These are phyloP conservation scores for Myiozetetes cayanensis DNA, from an alignment of 2,113 vertebrate genomes.

Conservation along the genomic window DNA sequence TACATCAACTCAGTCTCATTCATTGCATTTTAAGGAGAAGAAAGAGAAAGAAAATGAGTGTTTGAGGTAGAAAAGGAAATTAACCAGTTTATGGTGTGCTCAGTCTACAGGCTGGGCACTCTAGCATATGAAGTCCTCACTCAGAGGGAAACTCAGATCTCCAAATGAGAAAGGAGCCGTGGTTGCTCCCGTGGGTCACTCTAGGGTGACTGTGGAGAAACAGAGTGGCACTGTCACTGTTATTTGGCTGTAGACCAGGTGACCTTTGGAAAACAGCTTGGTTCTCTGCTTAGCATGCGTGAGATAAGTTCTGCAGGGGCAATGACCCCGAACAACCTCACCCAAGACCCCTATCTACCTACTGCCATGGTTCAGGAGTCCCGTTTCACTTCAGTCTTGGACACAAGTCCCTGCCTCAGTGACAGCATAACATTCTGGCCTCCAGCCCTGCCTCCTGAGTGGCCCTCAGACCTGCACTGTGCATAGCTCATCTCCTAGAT, in stretches of 20 bases:
- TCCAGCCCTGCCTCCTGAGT: neutral
- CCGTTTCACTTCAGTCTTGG: neutral
- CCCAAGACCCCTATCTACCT: rapidly evolving
- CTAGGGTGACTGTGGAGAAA: neutral
- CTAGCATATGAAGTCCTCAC: neutral
- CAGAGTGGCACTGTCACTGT: rapidly evolving
- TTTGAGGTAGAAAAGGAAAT: neutral
- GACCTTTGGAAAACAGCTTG: neutral
- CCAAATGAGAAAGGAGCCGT: neutral
- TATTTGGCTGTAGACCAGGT: neutral
- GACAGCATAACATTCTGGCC: neutral
- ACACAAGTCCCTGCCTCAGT: rapidly evolving
- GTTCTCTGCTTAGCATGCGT: neutral
- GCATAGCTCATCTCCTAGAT: neutral
- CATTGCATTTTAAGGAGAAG: neutral
- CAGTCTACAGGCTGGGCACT: neutral
- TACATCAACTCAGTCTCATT: rapidly evolving
- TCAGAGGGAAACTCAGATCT: neutral
- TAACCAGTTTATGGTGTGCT: neutral
- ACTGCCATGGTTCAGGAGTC: rapidly evolving
- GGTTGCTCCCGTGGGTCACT: rapidly evolving
- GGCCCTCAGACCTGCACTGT: rapidly evolving
- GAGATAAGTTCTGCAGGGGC: no score
- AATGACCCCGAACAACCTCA: no score
- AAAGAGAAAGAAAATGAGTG: neutral